Conservation (phyloP, 2,113 vertebrate species). For the Elaphurus davidianus region DNA sequence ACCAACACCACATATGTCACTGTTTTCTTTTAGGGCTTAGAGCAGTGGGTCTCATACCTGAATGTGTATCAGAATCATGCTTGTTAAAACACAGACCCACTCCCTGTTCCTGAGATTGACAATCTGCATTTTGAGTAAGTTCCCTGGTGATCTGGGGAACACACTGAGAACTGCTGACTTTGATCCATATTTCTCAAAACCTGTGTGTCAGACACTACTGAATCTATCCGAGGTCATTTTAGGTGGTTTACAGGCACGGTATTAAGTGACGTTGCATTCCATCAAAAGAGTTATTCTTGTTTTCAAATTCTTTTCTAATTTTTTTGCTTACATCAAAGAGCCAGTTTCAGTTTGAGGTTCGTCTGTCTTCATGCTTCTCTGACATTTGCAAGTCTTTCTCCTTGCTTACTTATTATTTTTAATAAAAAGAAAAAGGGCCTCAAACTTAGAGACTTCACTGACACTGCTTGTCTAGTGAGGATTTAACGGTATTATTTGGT, state of each 20-base stretch:
- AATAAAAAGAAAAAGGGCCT: background rate
- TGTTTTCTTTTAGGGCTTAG: background rate
- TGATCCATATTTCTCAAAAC: rapidly evolving
- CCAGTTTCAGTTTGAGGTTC: background rate
- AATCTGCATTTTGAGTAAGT: background rate
- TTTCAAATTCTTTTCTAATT: background rate
- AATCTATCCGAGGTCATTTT: background rate
- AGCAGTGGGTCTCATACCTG: background rate
- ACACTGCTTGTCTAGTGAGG: too few species aligned
- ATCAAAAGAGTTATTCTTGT: background rate
- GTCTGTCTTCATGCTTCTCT: too few species aligned
- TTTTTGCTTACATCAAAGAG: background rate
- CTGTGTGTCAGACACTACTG: rapidly evolving
- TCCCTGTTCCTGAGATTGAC: background rate
- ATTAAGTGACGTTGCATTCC: background rate
- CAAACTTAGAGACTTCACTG: background rate
- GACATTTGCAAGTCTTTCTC: background rate
- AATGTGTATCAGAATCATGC: background rate
- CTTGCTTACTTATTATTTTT: background rate
- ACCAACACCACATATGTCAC: rapidly evolving
- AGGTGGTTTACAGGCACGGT: background rate
- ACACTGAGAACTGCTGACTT: background rate
- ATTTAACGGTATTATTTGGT: background rate
- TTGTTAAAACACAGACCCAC: background rate
- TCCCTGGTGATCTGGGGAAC: background rate